Conservation (phyloP, 2,888 invertebrate genomes). For the Hecatera dysodea region DNA sequence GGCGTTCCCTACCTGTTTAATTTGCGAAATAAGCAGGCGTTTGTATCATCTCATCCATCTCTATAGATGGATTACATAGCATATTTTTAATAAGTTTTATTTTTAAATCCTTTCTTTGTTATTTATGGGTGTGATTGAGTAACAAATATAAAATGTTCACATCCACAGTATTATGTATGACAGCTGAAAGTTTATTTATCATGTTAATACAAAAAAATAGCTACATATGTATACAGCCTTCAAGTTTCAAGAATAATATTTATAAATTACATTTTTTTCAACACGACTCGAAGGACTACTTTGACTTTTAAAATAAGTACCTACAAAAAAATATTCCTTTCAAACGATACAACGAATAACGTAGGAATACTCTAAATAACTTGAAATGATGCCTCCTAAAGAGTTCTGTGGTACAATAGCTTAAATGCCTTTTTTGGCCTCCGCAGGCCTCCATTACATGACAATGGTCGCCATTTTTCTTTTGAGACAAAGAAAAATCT, state of each 20-base stretch:
- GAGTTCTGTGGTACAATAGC: conserved; percentile 65
- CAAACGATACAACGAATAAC: conserved; percentile 37
- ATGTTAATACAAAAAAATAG: too few species aligned
- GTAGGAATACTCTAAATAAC: conserved; percentile 54
- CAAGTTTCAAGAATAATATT: too few species aligned
- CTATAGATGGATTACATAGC: too few species aligned
- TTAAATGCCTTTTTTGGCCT: conserved; percentile 65
- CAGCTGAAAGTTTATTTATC: too few species aligned
- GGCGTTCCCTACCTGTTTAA: conserved; percentile 1
- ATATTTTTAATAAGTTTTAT: too few species aligned
- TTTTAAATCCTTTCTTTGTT: too few species aligned
- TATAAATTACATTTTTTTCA: background rate
- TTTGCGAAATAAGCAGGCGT: background rate
- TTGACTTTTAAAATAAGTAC: conserved; percentile 19
- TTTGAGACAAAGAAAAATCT: conserved; percentile 73
- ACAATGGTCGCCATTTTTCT: conserved; percentile 72
- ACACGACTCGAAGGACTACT: background rate
- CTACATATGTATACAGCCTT: too few species aligned
- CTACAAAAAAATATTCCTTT: conserved; percentile 34
- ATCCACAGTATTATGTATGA: too few species aligned
- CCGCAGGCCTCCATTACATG: conserved; percentile 68
- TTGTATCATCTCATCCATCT: too few species aligned
- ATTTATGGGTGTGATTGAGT: too few species aligned
- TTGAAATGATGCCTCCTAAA: conserved; percentile 58
- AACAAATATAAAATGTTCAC: too few species aligned